phyloP scores from a whole-genome alignment of 1,140 invertebrate species.

The Drosophila sp. region DNA sequence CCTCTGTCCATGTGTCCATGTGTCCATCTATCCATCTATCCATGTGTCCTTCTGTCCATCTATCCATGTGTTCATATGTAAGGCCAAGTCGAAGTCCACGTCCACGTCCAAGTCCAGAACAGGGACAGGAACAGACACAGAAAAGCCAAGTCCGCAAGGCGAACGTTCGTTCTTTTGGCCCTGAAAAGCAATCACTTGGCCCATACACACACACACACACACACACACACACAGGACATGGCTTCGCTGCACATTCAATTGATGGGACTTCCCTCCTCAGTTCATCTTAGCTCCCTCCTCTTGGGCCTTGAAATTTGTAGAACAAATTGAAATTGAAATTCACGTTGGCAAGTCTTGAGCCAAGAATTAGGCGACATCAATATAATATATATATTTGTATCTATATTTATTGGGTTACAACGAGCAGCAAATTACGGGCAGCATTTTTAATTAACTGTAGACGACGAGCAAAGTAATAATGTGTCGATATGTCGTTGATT shows the following conservation, averaged over 20 bases:
- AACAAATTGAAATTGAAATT: constrained; percentile 67
- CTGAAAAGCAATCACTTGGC: constrained; percentile 40
- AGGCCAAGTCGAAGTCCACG: too few species aligned
- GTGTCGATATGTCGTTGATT: constrained; percentile 35
- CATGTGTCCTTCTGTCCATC: too few species aligned
- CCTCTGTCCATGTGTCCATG: constrained; percentile 13
- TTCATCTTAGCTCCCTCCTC: neutral
- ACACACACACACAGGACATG: neutral
- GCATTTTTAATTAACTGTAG: constrained; percentile 75
- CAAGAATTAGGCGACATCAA: constrained; percentile 43
- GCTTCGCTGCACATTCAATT: constrained; percentile 10
- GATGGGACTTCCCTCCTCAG: constrained; percentile 9
- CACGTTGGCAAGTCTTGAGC: constrained; percentile 32
- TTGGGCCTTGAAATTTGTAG: constrained; percentile 51
- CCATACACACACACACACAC: constrained; percentile 5
- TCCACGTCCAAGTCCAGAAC: neutral
- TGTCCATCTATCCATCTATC: too few species aligned
- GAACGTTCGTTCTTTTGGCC: constrained; percentile 42
- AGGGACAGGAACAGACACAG: neutral
- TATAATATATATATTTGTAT: constrained; percentile 1
- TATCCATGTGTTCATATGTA: too few species aligned
- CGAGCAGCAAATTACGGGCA: constrained; percentile 48
- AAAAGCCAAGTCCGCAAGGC: constrained; percentile 44
- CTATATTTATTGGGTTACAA: constrained; percentile 22
- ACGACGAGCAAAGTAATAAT: constrained; percentile 26